These are phyloP conservation scores for Trogon melanurus DNA, from an alignment of 2,113 vertebrate species.

Conservation along the genomic window DNA sequence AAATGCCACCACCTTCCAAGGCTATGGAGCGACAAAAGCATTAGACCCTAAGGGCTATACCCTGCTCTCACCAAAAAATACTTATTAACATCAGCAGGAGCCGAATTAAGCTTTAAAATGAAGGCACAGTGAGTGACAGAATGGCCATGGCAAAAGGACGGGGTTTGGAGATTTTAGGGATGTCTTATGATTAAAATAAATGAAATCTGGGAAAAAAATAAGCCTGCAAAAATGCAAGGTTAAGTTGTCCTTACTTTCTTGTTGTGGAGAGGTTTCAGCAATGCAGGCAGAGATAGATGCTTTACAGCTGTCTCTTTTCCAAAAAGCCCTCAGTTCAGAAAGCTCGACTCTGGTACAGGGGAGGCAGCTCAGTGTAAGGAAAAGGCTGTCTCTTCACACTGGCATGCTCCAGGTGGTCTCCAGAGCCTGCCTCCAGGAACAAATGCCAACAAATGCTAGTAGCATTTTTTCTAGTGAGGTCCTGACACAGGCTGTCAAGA, in stretches of 20 bases:
- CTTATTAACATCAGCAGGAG: not conserved
- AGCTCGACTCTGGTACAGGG: not conserved
- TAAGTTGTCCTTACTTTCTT: not conserved
- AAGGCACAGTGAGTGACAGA: not conserved
- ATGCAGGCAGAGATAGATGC: not conserved
- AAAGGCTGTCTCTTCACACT: not conserved
- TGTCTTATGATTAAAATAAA: not conserved
- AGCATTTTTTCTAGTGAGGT: not conserved
- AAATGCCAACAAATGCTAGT: not conserved
- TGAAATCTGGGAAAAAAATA: not conserved
- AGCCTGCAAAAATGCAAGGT: not conserved
- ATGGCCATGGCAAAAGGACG: not conserved
- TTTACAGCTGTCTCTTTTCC: not conserved
- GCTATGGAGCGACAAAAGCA: accelerated
- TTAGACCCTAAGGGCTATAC: not conserved
- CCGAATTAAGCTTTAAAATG: constrained; percentile 22
- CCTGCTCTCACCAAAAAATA: not conserved
- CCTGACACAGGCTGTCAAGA: not conserved
- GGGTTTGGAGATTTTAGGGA: not conserved
- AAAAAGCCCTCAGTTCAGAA: not conserved
- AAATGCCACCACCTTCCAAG: not conserved
- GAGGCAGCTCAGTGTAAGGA: not conserved
- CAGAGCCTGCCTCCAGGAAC: not conserved
- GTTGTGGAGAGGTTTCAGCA: not conserved
- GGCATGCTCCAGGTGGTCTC: not conserved